Evolutionary conservation across 2,797 vertebrate species (phyloP).

Genomic region (Meriones psammophilus): DNA sequence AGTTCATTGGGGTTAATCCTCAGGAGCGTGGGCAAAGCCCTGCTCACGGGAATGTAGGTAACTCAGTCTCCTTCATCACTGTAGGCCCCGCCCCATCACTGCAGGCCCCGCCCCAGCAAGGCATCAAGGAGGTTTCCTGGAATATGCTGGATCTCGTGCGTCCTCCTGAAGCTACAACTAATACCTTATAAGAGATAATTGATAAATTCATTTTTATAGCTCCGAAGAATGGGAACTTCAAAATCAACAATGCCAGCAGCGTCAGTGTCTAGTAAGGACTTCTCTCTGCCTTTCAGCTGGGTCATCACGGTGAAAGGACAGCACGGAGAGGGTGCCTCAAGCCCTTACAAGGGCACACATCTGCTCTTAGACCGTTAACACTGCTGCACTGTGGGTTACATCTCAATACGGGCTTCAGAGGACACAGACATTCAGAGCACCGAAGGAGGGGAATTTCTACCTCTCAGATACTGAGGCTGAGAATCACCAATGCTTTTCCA

Average conservation of each 20-base stretch:
- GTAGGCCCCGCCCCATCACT: too few relatives aligned
- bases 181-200: neutral
- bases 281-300: neutral
- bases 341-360: neutral
- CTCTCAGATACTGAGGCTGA: constrained; percentile 9
- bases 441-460: neutral
- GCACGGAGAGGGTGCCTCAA: neutral
- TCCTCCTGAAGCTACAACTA: neutral
- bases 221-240: neutral
- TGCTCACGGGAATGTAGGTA: neutral
- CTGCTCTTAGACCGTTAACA: neutral
- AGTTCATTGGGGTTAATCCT: neutral
- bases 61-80: neutral
- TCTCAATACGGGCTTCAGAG: neutral
- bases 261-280: neutral
- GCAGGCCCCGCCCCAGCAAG: neutral
- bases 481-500: neutral
- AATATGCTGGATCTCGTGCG: neutral
- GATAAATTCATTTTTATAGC: too few relatives aligned
- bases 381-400: neutral
- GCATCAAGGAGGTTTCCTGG: neutral
- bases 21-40: neutral
- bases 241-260: neutral
- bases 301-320: neutral
- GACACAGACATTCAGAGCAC: neutral